Conservation (phyloP, 2,797 vertebrate species). For the Spinibarbus caldwelli region DNA sequence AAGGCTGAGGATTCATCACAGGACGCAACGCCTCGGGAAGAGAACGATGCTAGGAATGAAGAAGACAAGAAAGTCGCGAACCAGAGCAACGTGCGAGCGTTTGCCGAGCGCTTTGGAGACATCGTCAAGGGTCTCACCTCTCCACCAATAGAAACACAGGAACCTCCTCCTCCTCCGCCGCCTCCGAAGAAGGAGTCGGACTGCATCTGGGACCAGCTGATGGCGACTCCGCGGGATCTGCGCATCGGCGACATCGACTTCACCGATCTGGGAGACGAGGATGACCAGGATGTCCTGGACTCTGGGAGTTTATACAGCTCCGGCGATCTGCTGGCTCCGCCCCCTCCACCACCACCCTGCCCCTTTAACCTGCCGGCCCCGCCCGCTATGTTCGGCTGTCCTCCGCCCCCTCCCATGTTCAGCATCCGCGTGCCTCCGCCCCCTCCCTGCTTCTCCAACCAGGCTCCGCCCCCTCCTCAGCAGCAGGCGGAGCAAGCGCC, state of each 20-base stretch:
- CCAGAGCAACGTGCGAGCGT: slow-evolving; percentile 83
- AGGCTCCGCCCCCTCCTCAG: slow-evolving; percentile 63
- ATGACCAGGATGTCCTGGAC: slow-evolving; percentile 89
- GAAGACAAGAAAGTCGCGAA: slow-evolving; percentile 72
- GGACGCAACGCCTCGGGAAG: slow-evolving; percentile 68
- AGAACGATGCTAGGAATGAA: slow-evolving; percentile 54
- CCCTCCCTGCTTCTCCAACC: slow-evolving; percentile 75
- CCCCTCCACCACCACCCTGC: slow-evolving; percentile 82
- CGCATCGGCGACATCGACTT: slow-evolving; percentile 96
- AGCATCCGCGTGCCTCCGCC: slow-evolving; percentile 82
- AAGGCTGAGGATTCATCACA: slow-evolving; percentile 73
- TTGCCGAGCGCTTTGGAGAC: slow-evolving; percentile 90
- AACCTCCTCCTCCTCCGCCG: slow-evolving; percentile 52
- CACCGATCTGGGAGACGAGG: slow-evolving; percentile 92
- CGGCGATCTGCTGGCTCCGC: slow-evolving; percentile 82
- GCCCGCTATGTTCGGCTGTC: slow-evolving; percentile 77
- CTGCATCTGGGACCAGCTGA: slow-evolving; percentile 97
- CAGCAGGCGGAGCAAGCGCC: slow-evolving; percentile 82
- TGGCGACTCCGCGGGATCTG: slow-evolving; percentile 91
- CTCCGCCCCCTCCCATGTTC: slow-evolving; percentile 83
- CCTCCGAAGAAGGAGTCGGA: slow-evolving; percentile 90
- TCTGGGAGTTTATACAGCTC: slow-evolving; percentile 79
- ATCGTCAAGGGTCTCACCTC: slow-evolving; percentile 80
- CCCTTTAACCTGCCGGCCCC: slow-evolving; percentile 81
- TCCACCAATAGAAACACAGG: slow-evolving; percentile 69